A percentile compares a stretch with the other conserved stretches of the same genome.
Evolutionary conservation across 2,113 vertebrate species (phyloP).

Genomic region (Ictidomys tridecemlineatus): DNA sequence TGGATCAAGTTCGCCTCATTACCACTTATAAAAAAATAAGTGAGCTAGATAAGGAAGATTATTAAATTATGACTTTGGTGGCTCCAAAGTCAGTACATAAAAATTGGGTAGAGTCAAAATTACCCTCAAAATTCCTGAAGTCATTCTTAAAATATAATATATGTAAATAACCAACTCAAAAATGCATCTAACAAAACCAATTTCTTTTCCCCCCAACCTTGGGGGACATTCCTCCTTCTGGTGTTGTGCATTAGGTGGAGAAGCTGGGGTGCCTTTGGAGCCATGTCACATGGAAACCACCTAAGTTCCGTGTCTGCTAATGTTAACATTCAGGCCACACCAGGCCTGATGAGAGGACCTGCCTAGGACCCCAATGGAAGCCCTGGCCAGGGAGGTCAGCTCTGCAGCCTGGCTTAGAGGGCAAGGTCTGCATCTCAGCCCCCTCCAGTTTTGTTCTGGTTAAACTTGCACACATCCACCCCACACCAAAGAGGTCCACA

Average conservation of each 20-base stretch:
- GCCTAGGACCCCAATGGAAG: neutral
- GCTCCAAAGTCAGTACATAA: neutral
- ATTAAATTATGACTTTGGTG: neutral
- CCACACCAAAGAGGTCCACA: neutral
- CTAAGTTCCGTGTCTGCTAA: too few species aligned
- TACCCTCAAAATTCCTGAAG: conserved; percentile 21
- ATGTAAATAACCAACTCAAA: conserved; percentile 16
- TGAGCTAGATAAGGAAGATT: neutral
- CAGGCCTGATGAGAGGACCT: neutral
- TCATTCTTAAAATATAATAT: conserved; percentile 50
- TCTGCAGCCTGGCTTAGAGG: neutral
- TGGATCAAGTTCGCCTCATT: neutral
- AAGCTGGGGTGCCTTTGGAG: accelerated
- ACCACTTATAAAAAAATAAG: conserved; percentile 9
- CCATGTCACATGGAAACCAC: neutral
- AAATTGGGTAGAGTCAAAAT: neutral
- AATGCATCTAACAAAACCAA: neutral
- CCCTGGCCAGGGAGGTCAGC: neutral
- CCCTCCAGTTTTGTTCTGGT: neutral
- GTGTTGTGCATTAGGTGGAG: neutral
- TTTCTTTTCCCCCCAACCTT: neutral
- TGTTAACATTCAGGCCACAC: neutral
- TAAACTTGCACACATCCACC: neutral
- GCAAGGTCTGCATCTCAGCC: neutral
- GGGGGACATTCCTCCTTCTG: neutral